A percentile compares a stretch with the other conserved stretches of the same genome.
phyloP scores from a whole-genome alignment of 2,113 vertebrate species.

The Mus spicilegus region DNA sequence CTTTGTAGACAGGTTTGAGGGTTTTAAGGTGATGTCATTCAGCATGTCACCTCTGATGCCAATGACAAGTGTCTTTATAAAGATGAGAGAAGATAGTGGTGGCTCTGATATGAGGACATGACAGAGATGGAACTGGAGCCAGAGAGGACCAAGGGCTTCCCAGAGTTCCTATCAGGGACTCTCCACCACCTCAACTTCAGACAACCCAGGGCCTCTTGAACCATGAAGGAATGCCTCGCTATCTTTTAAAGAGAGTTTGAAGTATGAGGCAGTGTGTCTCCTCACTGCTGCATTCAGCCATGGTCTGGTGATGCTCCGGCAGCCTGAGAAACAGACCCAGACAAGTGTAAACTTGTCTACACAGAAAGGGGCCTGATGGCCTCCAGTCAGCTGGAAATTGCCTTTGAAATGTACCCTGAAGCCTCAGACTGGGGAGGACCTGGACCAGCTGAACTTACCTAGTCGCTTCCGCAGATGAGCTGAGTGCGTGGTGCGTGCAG shows the following conservation, averaged over 20 bases:
- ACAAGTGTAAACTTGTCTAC: background rate
- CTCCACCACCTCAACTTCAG: background rate
- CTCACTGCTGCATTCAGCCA: background rate
- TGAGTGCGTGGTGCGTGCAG: background rate
- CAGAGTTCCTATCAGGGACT: background rate
- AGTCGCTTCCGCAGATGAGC: background rate
- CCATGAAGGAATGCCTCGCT: background rate
- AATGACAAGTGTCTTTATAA: background rate
- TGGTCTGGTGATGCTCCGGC: background rate
- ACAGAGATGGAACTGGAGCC: background rate
- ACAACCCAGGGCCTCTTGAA: too few species aligned
- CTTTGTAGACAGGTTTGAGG: slow-evolving; percentile 14
- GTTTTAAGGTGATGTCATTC: background rate
- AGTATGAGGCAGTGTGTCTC: background rate
- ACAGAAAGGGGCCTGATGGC: background rate
- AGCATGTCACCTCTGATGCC: background rate
- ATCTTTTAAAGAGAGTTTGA: background rate
- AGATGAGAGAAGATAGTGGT: background rate
- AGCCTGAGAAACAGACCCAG: background rate
- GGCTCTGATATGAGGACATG: background rate
- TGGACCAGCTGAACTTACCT: background rate
- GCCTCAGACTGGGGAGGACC: background rate
- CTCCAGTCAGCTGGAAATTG: background rate
- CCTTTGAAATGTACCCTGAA: background rate
- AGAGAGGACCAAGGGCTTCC: background rate